Conservation (phyloP, 2,888 invertebrate species). For the Entomobrya multifasciata region DNA sequence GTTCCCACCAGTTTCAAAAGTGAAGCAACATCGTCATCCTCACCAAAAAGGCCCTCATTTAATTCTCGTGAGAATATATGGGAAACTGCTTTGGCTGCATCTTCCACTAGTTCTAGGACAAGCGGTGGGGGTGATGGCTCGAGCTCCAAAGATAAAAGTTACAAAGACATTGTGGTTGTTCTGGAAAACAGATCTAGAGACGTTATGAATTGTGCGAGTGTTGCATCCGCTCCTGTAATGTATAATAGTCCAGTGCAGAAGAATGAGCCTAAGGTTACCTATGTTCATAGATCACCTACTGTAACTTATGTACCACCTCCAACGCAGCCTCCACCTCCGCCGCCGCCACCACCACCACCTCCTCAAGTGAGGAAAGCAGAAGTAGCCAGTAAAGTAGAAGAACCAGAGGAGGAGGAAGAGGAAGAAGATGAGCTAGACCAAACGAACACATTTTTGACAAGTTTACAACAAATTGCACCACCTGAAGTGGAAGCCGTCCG, state of each 20-base stretch:
- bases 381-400: no score
- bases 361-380: neutral
- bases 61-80: neutral
- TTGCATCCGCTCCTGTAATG: neutral
- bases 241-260: neutral
- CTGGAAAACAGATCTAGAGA: neutral
- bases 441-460: slow-evolving; percentile 17
- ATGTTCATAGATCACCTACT: neutral
- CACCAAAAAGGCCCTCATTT: slow-evolving; percentile 6
- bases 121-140: neutral
- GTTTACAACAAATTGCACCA: slow-evolving; percentile 27
- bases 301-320: neutral
- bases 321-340: neutral
- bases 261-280: slow-evolving; percentile 1
- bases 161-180: slow-evolving; percentile 28
- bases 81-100: neutral
- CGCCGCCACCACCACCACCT: neutral
- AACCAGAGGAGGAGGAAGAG: neutral
- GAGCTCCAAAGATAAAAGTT: neutral
- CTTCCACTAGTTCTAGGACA: no score
- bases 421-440: slow-evolving; percentile 28
- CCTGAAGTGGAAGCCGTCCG: neutral
- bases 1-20: slow-evolving; percentile 1
- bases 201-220: neutral
- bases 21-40: slow-evolving; percentile 15